These are phyloP conservation scores for Holothuria scabra DNA, from an alignment of 53 echinoderm and acorn worm species.

Conservation along the genomic window DNA sequence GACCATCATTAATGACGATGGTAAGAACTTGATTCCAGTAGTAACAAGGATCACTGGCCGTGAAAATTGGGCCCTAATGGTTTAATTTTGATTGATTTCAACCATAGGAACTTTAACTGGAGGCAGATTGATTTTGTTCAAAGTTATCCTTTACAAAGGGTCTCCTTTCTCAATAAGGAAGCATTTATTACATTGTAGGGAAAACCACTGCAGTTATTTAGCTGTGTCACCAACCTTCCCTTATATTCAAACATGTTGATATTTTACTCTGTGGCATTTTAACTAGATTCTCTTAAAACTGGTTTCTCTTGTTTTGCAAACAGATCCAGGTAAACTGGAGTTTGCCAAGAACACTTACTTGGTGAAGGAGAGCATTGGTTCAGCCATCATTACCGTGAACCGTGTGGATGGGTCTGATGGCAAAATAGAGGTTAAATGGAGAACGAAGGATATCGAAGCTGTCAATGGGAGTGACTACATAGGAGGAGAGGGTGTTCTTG, in stretches of 20 bases:
- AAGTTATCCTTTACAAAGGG: too few species aligned
- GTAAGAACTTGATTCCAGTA: constrained; percentile 50
- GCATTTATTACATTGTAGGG: background rate
- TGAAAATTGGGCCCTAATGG: too few species aligned
- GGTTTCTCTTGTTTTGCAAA: background rate
- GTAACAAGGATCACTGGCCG: too few species aligned
- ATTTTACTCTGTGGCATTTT: too few species aligned
- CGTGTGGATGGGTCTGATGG: constrained; percentile 87
- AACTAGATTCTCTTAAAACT: too few species aligned
- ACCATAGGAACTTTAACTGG: too few species aligned
- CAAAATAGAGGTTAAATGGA: constrained; percentile 82
- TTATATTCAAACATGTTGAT: too few species aligned
- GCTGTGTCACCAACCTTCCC: too few species aligned
- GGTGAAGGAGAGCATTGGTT: constrained; percentile 92
- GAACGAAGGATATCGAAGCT: constrained; percentile 92
- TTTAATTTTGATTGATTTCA: too few species aligned
- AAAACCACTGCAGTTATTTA: too few species aligned
- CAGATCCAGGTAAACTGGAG: constrained; percentile 93
- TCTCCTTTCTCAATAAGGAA: background rate
- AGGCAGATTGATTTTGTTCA: too few species aligned
- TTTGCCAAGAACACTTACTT: constrained; percentile 90
- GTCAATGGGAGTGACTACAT: constrained; percentile 84
- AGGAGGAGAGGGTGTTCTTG: constrained; percentile 78
- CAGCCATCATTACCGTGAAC: constrained; percentile 71
- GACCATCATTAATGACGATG: constrained; percentile 97